phyloP scores from a whole-genome alignment of 2,113 vertebrate genomes.

The Eubucco bourcierii region DNA sequence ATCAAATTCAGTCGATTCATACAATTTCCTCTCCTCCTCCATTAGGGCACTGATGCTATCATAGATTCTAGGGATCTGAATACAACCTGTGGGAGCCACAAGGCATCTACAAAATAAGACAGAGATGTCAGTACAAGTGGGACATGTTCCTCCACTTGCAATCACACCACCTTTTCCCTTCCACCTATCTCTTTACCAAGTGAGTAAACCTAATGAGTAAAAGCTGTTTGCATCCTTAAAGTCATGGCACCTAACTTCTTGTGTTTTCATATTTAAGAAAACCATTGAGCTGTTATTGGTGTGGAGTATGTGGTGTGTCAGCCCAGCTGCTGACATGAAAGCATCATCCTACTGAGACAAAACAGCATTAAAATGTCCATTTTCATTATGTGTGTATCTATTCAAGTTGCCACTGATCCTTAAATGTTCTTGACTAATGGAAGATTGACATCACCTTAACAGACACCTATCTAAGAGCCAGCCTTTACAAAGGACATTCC shows the following conservation, averaged over 20 bases:
- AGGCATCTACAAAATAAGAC: constrained; percentile 76
- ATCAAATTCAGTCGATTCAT: constrained; percentile 84
- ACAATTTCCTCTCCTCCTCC: constrained; percentile 81
- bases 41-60: constrained; percentile 80
- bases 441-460: neutral
- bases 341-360: neutral
- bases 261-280: neutral
- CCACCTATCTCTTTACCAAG: neutral
- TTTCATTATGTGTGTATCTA: rapidly evolving
- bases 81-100: constrained; percentile 83
- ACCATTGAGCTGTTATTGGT: neutral
- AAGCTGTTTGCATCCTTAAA: neutral
- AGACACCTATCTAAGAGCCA: neutral
- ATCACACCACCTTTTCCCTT: neutral
- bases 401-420: neutral
- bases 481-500: neutral
- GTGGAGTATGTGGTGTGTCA: neutral
- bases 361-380: neutral
- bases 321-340: neutral
- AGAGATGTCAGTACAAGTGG: neutral
- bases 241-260: neutral
- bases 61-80: constrained; percentile 88
- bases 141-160: neutral
- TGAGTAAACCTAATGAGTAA: neutral
- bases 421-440: neutral